phyloP scores from a whole-genome alignment of 2,113 vertebrate species.

The Psilopsiagon aymara region DNA sequence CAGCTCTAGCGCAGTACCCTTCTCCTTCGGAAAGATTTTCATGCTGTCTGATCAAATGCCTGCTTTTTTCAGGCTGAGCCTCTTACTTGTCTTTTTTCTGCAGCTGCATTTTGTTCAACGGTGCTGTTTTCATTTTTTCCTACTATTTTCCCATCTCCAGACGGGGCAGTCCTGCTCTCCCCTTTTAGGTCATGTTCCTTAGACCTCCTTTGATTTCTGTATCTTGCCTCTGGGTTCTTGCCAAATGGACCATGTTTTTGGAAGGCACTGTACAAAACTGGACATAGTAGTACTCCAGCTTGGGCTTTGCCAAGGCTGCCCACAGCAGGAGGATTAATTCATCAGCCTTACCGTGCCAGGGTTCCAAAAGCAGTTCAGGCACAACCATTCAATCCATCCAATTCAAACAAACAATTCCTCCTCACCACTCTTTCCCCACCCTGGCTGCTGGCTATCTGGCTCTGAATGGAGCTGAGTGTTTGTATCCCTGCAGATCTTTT shows the following conservation, averaged over 20 bases:
- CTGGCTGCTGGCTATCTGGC: neutral
- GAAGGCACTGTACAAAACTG: slow-evolving; percentile 3
- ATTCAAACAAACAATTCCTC: slow-evolving; percentile 13
- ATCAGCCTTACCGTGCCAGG: neutral
- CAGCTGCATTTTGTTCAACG: neutral
- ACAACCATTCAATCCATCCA: neutral
- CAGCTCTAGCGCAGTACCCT: accelerated
- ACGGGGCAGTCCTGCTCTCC: neutral
- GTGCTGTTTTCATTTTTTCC: neutral
- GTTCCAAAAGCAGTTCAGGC: neutral
- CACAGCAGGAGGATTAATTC: slow-evolving; percentile 47
- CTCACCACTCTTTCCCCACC: neutral
- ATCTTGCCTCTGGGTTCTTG: neutral
- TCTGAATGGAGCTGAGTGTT: neutral
- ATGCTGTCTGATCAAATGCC: neutral
- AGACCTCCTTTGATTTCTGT: neutral
- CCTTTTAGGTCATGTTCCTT: neutral
- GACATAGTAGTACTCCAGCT: neutral
- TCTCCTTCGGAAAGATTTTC: neutral
- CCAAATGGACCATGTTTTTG: slow-evolving; percentile 2
- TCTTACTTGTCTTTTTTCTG: neutral
- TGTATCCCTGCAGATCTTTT: neutral
- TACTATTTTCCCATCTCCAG: neutral
- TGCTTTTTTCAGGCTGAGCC: neutral
- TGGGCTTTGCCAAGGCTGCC: slow-evolving; percentile 37